Percentiles rank a stretch among this genome's conserved stretches.
phyloP scores from a whole-genome alignment of 2,113 vertebrate species.

The Seriola quinqueradiata region DNA sequence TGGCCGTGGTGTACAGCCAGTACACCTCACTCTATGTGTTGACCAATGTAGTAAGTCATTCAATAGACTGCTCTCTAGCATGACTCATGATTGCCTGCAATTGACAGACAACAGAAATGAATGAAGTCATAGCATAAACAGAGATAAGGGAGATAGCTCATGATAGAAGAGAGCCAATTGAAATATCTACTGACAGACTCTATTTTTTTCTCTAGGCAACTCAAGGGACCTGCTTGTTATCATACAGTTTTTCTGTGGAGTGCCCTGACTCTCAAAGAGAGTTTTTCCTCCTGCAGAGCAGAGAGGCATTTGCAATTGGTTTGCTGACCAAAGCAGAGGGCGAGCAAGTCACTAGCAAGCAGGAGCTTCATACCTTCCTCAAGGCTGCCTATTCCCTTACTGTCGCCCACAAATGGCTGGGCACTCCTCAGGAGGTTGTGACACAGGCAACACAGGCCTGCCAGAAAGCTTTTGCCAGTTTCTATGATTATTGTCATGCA shows the following conservation, averaged over 20 bases:
- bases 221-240: slow-evolving; percentile 90
- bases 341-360: slow-evolving; percentile 86
- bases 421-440: slow-evolving; percentile 58
- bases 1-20: slow-evolving; percentile 91
- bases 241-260: slow-evolving; percentile 88
- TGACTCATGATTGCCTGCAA: neutral
- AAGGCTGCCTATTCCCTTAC: slow-evolving; percentile 91
- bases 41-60: slow-evolving; percentile 88
- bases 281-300: slow-evolving; percentile 85
- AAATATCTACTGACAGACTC: neutral
- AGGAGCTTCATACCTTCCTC: slow-evolving; percentile 92
- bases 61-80: neutral
- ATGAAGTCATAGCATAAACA: neutral
- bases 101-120: neutral
- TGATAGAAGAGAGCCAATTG: neutral
- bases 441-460: slow-evolving; percentile 72
- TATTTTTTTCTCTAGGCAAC: slow-evolving; percentile 83
- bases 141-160: neutral
- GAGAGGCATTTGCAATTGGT: slow-evolving; percentile 91
- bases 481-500: slow-evolving; percentile 82
- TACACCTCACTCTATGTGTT: slow-evolving; percentile 93
- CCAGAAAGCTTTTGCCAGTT: slow-evolving; percentile 83
- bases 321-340: slow-evolving; percentile 87
- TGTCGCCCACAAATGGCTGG: slow-evolving; percentile 84
- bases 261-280: slow-evolving; percentile 81